Percentiles rank a stretch among this genome's conserved stretches.
phyloP scores from a whole-genome alignment of 2,113 vertebrate species.

The Serilophus lunatus region DNA sequence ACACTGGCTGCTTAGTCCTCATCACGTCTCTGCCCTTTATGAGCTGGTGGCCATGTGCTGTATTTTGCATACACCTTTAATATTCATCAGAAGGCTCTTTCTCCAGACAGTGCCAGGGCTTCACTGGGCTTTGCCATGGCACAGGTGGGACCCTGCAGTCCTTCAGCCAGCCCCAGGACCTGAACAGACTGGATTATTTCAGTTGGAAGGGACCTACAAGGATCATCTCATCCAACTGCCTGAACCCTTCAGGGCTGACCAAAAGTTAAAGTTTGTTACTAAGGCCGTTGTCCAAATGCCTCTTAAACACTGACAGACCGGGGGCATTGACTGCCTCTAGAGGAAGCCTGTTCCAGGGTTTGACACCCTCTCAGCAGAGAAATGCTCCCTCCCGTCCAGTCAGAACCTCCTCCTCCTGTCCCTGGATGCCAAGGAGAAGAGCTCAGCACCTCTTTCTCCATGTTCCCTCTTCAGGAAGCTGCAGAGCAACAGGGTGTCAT shows the following conservation, averaged over 20 bases:
- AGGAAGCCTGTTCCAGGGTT: background rate
- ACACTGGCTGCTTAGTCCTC: background rate
- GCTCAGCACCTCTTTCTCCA: background rate
- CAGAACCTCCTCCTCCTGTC: background rate
- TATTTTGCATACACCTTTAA: background rate
- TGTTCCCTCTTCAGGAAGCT: background rate
- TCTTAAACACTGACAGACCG: background rate
- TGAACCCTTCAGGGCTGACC: background rate
- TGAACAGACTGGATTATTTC: background rate
- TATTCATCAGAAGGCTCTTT: background rate
- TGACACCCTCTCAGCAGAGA: background rate
- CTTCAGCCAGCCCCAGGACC: background rate
- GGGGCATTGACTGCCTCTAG: background rate
- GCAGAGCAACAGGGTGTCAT: background rate
- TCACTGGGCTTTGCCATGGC: background rate
- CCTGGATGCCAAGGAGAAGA: background rate
- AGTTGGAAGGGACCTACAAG: background rate
- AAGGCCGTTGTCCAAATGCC: background rate
- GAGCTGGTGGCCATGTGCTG: background rate
- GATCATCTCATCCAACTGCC: background rate
- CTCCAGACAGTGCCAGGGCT: background rate
- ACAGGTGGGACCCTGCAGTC: background rate
- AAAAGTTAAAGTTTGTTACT: background rate
- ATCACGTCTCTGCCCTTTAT: fast-evolving
- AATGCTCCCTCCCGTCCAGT: background rate